A percentile compares a stretch with the other conserved stretches of the same genome.
These are phyloP conservation scores for Hirtodrosophila trivittata DNA, from an alignment of 2,888 invertebrate genomes.

Conservation along the genomic window DNA sequence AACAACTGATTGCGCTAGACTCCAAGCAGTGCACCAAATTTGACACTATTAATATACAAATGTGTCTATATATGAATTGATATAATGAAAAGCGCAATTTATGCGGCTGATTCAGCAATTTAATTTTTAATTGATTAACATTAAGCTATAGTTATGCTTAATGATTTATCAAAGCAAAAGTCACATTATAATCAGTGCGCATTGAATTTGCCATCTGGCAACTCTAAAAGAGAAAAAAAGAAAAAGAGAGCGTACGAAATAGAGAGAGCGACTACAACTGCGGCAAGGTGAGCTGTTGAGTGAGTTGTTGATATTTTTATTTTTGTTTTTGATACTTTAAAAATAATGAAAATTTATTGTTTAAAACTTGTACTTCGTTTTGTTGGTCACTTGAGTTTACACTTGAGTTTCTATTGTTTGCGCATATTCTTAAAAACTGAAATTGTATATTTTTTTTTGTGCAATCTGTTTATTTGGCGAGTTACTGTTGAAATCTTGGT, in stretches of 20 bases:
- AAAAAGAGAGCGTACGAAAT: conserved; percentile 8
- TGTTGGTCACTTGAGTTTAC: conserved; percentile 34
- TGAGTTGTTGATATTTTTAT: conserved; percentile 20
- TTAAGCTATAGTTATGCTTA: conserved; percentile 17
- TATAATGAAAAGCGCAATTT: conserved; percentile 30
- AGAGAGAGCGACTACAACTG: conserved; percentile 2
- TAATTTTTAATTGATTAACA: conserved; percentile 24
- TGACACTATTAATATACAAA: conserved; percentile 29
- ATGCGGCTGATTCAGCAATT: conserved; percentile 39
- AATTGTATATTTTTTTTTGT: conserved; percentile 26
- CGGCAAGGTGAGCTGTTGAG: conserved; percentile 44
- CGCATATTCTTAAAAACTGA: conserved; percentile 41
- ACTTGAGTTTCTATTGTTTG: conserved; percentile 52
- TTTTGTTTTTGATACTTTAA: conserved; percentile 30
- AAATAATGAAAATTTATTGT: conserved; percentile 42
- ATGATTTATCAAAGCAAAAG: conserved; percentile 13
- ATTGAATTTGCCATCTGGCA: conserved; percentile 38
- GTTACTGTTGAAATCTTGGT: conserved; percentile 49
- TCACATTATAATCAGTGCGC: conserved; percentile 6
- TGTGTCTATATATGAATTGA: conserved; percentile 1
- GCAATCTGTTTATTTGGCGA: conserved; percentile 43
- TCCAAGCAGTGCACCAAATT: conserved; percentile 42
- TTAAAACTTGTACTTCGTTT: conserved; percentile 32
- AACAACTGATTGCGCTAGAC: conserved; percentile 26
- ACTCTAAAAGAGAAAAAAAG: conserved; percentile 27